Evolutionary conservation across 2,113 vertebrate species (phyloP).

Genomic region (Baryphthengus martii): DNA sequence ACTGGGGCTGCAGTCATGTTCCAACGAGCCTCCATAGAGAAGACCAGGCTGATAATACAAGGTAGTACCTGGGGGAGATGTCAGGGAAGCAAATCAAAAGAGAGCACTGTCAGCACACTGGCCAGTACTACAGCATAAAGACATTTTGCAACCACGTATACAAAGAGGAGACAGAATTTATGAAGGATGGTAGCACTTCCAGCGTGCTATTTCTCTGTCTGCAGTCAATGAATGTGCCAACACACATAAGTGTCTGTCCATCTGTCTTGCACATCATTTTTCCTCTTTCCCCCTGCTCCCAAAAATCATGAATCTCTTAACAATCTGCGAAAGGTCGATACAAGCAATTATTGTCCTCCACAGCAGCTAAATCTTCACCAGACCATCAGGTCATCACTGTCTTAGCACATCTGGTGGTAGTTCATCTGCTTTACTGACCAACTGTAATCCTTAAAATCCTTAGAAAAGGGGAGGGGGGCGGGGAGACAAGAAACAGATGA

Average conservation of each 20-base stretch:
- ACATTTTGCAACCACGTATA: rapidly evolving
- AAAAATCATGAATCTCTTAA: background rate
- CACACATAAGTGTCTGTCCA: rapidly evolving
- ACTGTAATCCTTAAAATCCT: background rate
- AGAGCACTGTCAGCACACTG: background rate
- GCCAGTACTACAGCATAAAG: background rate
- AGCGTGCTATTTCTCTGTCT: background rate
- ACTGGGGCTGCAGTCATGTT: constrained; percentile 88
- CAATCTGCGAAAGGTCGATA: background rate
- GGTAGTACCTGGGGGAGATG: constrained; percentile 80
- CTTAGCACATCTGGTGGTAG: background rate
- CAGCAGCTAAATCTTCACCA: background rate
- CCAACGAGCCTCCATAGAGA: constrained; percentile 83
- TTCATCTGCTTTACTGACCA: background rate
- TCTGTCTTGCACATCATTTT: background rate
- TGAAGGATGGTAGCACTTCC: background rate
- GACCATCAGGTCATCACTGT: background rate
- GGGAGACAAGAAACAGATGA: background rate
- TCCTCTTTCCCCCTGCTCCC: background rate
- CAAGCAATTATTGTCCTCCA: background rate
- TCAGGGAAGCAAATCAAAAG: background rate
- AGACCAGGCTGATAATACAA: constrained; percentile 93
- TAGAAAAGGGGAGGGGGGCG: rapidly evolving
- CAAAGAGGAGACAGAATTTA: background rate
- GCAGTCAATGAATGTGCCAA: background rate